phyloP scores from a whole-genome alignment of 2,888 invertebrate genomes.

The Dioctria rufipes region DNA sequence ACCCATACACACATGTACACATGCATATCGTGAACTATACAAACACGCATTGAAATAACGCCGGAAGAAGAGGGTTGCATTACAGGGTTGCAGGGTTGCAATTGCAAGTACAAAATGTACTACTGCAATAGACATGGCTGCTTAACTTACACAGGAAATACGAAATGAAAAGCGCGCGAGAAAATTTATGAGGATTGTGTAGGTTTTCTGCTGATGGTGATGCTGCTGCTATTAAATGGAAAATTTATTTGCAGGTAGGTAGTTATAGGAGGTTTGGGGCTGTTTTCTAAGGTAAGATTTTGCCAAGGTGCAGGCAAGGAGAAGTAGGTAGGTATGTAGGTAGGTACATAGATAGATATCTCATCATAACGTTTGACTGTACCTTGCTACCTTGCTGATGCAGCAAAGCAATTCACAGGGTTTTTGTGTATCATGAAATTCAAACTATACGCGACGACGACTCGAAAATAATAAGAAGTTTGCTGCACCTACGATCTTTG shows the following conservation, averaged over 20 bases:
- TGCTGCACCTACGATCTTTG: no score
- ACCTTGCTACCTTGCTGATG: background rate
- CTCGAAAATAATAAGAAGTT: no score
- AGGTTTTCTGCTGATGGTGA: constrained; percentile 43
- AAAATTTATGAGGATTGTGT: constrained; percentile 29
- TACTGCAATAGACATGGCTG: constrained; percentile 2
- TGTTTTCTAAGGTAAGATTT: background rate
- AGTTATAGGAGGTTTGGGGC: background rate
- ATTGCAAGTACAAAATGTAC: no score
- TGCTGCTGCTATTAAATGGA: constrained; percentile 13
- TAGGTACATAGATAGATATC: no score
- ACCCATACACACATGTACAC: no score
- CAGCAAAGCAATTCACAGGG: background rate
- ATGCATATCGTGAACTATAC: no score
- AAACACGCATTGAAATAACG: no score
- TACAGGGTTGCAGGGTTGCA: background rate
- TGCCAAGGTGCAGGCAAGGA: no score
- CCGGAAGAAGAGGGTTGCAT: background rate
- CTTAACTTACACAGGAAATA: background rate
- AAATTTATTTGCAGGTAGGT: constrained; percentile 27
- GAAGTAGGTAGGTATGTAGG: no score
- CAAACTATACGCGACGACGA: no score
- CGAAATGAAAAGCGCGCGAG: constrained; percentile 26
- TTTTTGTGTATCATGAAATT: no score
- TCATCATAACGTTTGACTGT: no score